Conservation (phyloP, 2,888 invertebrate genomes). For the Arrhopalites spinosus region DNA sequence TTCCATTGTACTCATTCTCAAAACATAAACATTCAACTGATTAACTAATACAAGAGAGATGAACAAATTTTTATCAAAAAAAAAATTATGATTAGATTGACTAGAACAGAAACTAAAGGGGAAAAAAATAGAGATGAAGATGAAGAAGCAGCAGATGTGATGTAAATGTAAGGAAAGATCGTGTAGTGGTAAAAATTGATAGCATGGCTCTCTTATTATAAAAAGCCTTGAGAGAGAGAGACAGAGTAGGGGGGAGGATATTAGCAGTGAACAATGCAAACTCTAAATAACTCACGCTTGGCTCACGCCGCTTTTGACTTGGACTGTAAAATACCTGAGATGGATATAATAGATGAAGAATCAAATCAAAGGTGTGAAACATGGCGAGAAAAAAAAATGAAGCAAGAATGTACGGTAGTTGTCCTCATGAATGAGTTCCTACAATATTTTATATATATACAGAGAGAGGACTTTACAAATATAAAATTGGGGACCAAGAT, state of each 20-base stretch:
- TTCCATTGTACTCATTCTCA: no score
- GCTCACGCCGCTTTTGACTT: neutral
- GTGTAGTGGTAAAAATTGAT: neutral
- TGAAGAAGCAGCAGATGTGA: neutral
- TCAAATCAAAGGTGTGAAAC: neutral
- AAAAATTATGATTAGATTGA: neutral
- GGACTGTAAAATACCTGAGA: neutral
- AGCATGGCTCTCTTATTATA: no score
- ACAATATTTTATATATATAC: no score
- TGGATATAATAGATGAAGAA: neutral
- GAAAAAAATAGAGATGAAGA: neutral
- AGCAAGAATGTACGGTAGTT: constrained; percentile 1
- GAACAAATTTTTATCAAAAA: neutral
- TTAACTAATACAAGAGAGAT: neutral
- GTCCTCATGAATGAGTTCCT: neutral
- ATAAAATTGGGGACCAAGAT: no score
- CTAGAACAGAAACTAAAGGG: neutral
- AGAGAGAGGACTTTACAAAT: no score
- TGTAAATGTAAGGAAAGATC: neutral
- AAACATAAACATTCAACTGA: no score
- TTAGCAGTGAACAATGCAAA: neutral
- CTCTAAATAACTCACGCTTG: no score
- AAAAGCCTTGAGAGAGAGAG: no score
- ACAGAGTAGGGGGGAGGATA: no score
- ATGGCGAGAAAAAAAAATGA: neutral